Evolutionary conservation across 2,797 vertebrate genomes (phyloP).

Genomic region (Discoglossus pictus): DNA sequence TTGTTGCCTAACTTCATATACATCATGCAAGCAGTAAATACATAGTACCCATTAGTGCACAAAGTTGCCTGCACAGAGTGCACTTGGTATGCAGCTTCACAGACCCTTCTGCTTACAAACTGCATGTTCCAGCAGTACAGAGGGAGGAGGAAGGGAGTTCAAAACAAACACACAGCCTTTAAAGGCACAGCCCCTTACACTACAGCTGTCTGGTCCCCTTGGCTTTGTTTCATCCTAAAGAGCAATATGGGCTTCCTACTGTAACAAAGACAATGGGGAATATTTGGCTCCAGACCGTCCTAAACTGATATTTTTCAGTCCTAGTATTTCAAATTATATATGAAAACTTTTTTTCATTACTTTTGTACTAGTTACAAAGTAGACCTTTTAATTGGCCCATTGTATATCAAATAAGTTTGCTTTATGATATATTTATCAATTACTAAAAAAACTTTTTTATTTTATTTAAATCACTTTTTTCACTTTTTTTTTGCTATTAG

Average conservation of each 20-base stretch:
- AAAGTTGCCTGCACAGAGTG: constrained; percentile 33
- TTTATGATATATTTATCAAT: no score
- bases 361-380: constrained; percentile 8
- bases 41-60: neutral
- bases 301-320: no score
- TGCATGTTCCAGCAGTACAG: constrained; percentile 40
- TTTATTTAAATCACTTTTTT: no score
- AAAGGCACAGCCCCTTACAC: constrained; percentile 44
- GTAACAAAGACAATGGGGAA: no score
- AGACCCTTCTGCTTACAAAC: constrained; percentile 43
- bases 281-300: no score
- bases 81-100: constrained; percentile 27
- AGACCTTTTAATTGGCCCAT: neutral
- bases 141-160: constrained; percentile 44
- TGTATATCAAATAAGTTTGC: no score
- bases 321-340: neutral
- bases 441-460: no score
- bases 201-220: constrained; percentile 25
- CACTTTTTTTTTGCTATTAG: no score
- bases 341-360: constrained; percentile 22
- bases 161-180: constrained; percentile 50
- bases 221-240: constrained; percentile 25
- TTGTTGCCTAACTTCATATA: constrained; percentile 2
- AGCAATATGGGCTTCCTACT: neutral
- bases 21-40: neutral